These are phyloP conservation scores for Nysson spinosus DNA, from an alignment of 2,888 invertebrate genomes.

Conservation along the genomic window DNA sequence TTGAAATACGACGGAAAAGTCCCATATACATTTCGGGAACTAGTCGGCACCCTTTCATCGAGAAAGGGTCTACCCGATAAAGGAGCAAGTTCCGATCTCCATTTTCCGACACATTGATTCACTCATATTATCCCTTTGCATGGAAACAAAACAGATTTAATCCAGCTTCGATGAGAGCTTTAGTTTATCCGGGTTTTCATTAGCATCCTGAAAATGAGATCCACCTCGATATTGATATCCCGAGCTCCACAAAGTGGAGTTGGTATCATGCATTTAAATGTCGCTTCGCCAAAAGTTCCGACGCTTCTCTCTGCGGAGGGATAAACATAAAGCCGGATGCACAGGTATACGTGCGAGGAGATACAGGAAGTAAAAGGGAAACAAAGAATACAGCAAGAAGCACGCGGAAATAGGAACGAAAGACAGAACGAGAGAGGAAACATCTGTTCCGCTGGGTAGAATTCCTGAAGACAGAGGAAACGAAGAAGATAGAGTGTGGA, in stretches of 20 bases:
- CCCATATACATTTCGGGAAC: background rate
- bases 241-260: conserved; percentile 3
- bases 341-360: background rate
- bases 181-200: too few species aligned
- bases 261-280: conserved; percentile 43
- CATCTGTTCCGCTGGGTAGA: conserved; percentile 24
- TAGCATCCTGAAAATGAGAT: background rate
- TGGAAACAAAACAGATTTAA: too few species aligned
- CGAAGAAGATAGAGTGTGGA: conserved; percentile 34
- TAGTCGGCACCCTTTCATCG: background rate
- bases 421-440: conserved; percentile 4
- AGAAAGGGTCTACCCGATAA: background rate
- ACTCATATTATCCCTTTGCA: background rate
- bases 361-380: conserved; percentile 1
- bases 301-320: conserved; percentile 20
- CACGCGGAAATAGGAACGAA: background rate
- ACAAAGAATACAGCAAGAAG: background rate
- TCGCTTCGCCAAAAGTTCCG: conserved; percentile 15
- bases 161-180: too few species aligned
- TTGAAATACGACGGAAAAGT: conserved; percentile 4
- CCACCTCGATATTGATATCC: conserved; percentile 13
- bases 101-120: background rate
- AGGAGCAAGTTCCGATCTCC: background rate
- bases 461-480: conserved; percentile 13
- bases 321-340: conserved; percentile 29